These are phyloP conservation scores for Leptothorax acervorum DNA, from an alignment of 2,888 invertebrate genomes.

Conservation along the genomic window DNA sequence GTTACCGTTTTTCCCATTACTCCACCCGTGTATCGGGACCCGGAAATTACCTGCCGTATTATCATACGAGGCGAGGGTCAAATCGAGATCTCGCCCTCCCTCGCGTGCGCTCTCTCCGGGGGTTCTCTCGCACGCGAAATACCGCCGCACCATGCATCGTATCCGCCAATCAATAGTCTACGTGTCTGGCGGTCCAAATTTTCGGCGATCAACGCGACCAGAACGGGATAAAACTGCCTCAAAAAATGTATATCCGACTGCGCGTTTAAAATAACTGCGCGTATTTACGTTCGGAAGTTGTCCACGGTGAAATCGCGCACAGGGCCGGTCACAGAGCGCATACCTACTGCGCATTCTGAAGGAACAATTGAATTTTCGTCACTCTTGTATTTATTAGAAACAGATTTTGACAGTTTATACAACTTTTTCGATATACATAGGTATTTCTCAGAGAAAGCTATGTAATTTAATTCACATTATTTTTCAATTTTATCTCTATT, in stretches of 20 bases:
- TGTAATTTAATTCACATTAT: background rate
- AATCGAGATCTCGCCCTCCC: conserved; percentile 70
- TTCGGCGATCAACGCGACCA: conserved; percentile 54
- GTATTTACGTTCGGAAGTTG: conserved; percentile 7
- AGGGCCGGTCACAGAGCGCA: background rate
- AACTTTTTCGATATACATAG: background rate
- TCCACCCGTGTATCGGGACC: conserved; percentile 76
- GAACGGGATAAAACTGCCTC: conserved; percentile 64
- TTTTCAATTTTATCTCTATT: background rate
- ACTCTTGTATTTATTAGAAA: background rate
- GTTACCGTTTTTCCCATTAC: conserved; percentile 79
- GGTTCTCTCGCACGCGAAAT: conserved; percentile 54
- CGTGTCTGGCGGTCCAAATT: conserved; percentile 72
- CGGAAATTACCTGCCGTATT: conserved; percentile 83
- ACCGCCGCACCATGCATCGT: conserved; percentile 62
- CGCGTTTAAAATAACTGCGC: conserved; percentile 62
- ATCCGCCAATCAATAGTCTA: conserved; percentile 74
- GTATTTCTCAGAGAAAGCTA: background rate
- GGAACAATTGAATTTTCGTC: background rate
- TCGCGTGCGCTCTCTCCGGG: conserved; percentile 22
- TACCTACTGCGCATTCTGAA: background rate
- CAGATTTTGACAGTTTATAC: background rate
- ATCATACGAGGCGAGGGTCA: conserved; percentile 81
- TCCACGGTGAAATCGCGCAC: conserved; percentile 15
- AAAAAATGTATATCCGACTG: conserved; percentile 60